Base-by-base conservation (phyloP, 2,888 invertebrate genomes). In the Cryptophagus acutangulus region DNA sequence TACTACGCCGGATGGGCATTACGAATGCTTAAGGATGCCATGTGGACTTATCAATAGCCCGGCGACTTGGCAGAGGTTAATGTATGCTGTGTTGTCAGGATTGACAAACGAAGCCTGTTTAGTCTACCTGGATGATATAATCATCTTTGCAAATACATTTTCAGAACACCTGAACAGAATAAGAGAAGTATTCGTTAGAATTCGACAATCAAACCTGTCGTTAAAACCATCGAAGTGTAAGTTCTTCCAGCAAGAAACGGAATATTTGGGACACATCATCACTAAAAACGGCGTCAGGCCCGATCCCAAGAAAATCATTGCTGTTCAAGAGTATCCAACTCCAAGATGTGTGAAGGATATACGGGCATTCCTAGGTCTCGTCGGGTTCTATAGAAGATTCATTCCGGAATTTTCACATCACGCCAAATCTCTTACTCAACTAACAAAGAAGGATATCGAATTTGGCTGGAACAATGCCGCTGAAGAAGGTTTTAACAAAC, bases 191-290 rank as follows among this genome's bases (percentile, higher is more conserved):
- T 46, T 57, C 3, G 29, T 31, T 9, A 17, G 52, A 6, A 34
- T 57, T 1, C 4, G 47, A 5, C 29, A 45, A 8, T 49, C 54
- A 1, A 45, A 45, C 1, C 36, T 56, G 14, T 40, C 16, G 12
- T 26, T 50, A 6, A 54, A 52, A 26, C 24, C 39, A 2, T 6
- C 12, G 2, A 42, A 42, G 13, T 42, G 39, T 15, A 12, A 17
- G 2, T 34, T 39, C 8, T 2, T 35, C 5, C 2, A 31, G 13
- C 12, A 16, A 2, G 24, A 43, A 20, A 24, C 35, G 2, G 18
- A 34, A 34, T 14, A 33, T 18, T 18, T 43, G 15, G 43, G 43
- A 8, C 39, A 40, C 17, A 28, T 43, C 2, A 24, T 43, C 16
- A 25, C 9, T n/a, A 12, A 33, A n/a, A 18, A 25, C 17, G 31